These are phyloP conservation scores for Rhinoptilus africanus DNA, from an alignment of 2,113 vertebrate genomes.

Conservation along the genomic window DNA sequence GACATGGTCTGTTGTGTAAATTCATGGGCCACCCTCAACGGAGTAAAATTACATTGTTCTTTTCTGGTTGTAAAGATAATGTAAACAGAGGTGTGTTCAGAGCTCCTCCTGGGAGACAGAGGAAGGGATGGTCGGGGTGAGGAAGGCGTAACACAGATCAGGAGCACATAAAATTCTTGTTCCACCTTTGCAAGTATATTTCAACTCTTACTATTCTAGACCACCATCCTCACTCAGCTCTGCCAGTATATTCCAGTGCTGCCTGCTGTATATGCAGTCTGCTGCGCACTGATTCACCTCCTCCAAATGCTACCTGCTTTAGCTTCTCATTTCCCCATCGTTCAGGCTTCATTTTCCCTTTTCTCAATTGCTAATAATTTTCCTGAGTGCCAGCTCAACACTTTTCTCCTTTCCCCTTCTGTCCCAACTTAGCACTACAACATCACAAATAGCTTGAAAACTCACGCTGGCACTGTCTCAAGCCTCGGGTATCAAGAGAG, in stretches of 20 bases:
- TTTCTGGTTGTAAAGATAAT: not conserved
- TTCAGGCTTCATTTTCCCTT: not conserved
- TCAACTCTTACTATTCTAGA: not conserved
- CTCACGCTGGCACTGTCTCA: rapidly evolving
- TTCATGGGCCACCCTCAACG: not conserved
- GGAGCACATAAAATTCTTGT: not conserved
- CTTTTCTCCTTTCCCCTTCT: not conserved
- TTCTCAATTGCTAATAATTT: not conserved
- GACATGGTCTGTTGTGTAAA: not conserved
- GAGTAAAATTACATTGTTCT: not conserved
- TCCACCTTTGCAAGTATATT: not conserved
- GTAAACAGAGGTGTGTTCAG: not conserved
- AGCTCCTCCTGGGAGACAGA: not conserved
- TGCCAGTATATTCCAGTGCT: not conserved
- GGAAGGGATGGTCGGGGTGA: not conserved
- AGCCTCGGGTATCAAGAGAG: not conserved
- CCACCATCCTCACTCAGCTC: not conserved
- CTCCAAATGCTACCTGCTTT: not conserved
- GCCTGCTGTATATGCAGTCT: not conserved
- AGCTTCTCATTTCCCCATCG: not conserved
- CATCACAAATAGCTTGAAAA: not conserved
- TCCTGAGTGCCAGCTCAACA: not conserved
- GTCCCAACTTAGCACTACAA: not conserved
- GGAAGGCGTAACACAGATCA: not conserved
- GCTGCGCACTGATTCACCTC: not conserved